These are phyloP conservation scores for Pachycephus smyrnensis DNA, from an alignment of 2,888 invertebrate species.

Conservation along the genomic window DNA sequence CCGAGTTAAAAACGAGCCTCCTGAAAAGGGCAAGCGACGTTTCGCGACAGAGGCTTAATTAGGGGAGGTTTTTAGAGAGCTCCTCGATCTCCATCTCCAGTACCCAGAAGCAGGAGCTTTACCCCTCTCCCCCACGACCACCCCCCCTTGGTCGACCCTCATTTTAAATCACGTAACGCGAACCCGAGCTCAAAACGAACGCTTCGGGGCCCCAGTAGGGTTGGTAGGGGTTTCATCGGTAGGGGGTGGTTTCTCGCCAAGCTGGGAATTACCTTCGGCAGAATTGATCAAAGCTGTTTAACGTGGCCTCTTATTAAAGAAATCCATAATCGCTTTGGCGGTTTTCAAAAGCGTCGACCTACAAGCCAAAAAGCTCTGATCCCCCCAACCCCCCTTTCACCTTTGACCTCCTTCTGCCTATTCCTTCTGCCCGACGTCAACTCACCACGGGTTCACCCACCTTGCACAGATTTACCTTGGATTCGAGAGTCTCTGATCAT, in stretches of 20 bases:
- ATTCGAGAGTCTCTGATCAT: neutral
- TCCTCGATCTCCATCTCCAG: slow-evolving; percentile 21
- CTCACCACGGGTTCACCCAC: neutral
- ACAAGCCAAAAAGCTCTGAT: slow-evolving; percentile 39
- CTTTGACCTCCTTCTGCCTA: slow-evolving; percentile 1
- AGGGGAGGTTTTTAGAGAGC: slow-evolving; percentile 59
- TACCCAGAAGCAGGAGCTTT: neutral
- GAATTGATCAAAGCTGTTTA: slow-evolving; percentile 64
- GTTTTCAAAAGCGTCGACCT: slow-evolving; percentile 35
- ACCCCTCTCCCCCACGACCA: neutral
- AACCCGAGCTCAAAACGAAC: slow-evolving; percentile 37
- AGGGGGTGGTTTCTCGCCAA: slow-evolving; percentile 34
- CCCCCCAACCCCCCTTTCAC: slow-evolving; percentile 10
- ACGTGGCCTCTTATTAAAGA: slow-evolving; percentile 63
- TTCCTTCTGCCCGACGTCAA: neutral
- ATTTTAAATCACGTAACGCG: slow-evolving; percentile 59
- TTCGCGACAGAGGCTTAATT: slow-evolving; percentile 57
- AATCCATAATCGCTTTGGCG: slow-evolving; percentile 59
- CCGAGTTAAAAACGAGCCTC: slow-evolving; percentile 27
- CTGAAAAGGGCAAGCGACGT: slow-evolving; percentile 56
- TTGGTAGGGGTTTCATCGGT: slow-evolving; percentile 19
- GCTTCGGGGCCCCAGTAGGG: neutral
- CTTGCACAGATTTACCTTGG: neutral
- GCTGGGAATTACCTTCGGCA: slow-evolving; percentile 57
- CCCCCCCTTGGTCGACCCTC: neutral